These are phyloP conservation scores for Noctua pronuba DNA, from an alignment of 2,888 invertebrate genomes.

Conservation along the genomic window DNA sequence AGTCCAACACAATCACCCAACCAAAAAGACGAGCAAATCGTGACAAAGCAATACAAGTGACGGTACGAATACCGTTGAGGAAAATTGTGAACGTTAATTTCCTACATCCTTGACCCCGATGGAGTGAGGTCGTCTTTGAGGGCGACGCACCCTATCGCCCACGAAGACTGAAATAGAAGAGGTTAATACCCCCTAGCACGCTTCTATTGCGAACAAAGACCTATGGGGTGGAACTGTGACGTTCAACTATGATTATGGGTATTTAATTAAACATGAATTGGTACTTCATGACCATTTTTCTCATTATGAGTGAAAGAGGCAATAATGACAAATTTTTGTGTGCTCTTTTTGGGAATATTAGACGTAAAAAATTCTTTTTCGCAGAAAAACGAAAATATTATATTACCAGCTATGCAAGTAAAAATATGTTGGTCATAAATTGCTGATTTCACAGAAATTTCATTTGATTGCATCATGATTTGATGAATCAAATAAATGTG, in stretches of 20 bases:
- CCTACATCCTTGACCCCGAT: constrained; percentile 77
- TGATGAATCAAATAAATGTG: constrained; percentile 33
- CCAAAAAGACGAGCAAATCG: constrained; percentile 48
- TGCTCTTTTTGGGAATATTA: neutral
- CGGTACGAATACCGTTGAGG: constrained; percentile 63
- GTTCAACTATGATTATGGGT: constrained; percentile 29
- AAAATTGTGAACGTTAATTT: constrained; percentile 69
- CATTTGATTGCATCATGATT: constrained; percentile 42
- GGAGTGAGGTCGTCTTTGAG: constrained; percentile 78
- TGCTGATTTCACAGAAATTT: constrained; percentile 1
- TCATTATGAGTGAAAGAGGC: neutral
- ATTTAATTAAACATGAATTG: constrained; percentile 1
- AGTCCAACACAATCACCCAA: constrained; percentile 34
- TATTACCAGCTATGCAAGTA: neutral
- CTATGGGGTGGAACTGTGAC: constrained; percentile 49
- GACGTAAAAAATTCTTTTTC: neutral
- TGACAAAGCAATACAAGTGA: constrained; percentile 60
- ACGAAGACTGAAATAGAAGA: constrained; percentile 87
- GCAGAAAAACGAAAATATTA: neutral
- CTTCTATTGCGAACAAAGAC: constrained; percentile 73
- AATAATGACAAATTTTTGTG: neutral
- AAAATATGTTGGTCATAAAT: neutral
- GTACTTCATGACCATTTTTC: neutral
- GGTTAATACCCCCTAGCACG: constrained; percentile 79
- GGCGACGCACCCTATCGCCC: constrained; percentile 85